A percentile compares a stretch with the other conserved stretches of the same genome.
These are phyloP conservation scores for Channa striata DNA, from an alignment of 2,797 vertebrate genomes.

Conservation along the genomic window DNA sequence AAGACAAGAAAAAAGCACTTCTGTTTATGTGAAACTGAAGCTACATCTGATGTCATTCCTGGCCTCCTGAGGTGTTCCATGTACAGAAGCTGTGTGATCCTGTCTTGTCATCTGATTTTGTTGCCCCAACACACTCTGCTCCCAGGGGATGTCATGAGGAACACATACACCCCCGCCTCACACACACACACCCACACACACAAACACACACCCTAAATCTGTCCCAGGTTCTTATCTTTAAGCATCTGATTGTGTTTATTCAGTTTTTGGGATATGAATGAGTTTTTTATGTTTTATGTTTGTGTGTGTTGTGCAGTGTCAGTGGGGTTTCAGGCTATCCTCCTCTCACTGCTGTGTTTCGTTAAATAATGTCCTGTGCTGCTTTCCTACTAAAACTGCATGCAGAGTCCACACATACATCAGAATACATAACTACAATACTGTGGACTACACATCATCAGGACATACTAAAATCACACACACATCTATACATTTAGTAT, in stretches of 20 bases:
- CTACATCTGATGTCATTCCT: constrained; percentile 49
- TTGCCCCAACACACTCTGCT: constrained; percentile 49
- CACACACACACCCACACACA: constrained; percentile 16
- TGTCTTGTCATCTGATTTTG: constrained; percentile 78
- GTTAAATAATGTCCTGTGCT: constrained; percentile 54
- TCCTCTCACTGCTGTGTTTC: constrained; percentile 69
- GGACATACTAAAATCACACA: not conserved
- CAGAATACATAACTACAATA: not conserved
- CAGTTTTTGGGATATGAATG: constrained; percentile 36
- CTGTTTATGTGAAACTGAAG: constrained; percentile 48
- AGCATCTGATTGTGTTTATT: constrained; percentile 34
- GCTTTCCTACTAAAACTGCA: constrained; percentile 36
- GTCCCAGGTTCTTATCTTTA: constrained; percentile 52
- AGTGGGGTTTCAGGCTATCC: constrained; percentile 33
- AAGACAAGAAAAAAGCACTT: constrained; percentile 41
- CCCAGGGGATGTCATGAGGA: constrained; percentile 74
- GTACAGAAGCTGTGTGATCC: constrained; percentile 64
- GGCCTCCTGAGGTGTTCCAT: constrained; percentile 70
- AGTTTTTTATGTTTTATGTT: constrained; percentile 24
- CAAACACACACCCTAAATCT: constrained; percentile 34
- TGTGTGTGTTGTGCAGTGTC: constrained; percentile 11
- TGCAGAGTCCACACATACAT: not conserved
- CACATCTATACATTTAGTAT: not conserved
- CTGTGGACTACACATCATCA: not conserved
- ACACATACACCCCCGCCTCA: constrained; percentile 21